These are phyloP conservation scores for Microcebus tavaratra DNA, from an alignment of 2,113 vertebrate genomes.

Conservation along the genomic window DNA sequence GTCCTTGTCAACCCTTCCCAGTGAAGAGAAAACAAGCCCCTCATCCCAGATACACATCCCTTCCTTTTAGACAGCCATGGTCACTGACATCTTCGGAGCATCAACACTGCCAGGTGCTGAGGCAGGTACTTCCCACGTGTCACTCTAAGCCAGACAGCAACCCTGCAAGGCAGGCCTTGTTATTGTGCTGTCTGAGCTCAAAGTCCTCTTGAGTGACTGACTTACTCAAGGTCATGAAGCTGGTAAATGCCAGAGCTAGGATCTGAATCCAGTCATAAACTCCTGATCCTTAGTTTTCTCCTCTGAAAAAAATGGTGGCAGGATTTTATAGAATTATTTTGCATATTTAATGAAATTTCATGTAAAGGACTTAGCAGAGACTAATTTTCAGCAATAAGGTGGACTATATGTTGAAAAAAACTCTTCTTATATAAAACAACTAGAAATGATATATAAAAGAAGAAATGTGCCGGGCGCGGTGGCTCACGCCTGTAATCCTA, in stretches of 20 bases:
- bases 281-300: background rate
- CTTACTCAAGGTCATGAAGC: background rate
- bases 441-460: conserved; percentile 1
- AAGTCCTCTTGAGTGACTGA: background rate
- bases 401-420: background rate
- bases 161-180: background rate
- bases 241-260: background rate
- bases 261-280: background rate
- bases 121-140: accelerated
- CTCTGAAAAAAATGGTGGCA: background rate
- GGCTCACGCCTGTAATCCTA: too few species aligned
- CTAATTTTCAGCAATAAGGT: conserved; percentile 22
- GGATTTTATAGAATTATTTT: background rate
- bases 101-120: background rate
- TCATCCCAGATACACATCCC: background rate
- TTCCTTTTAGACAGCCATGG: background rate
- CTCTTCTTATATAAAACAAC: background rate
- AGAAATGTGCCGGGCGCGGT: too few species aligned
- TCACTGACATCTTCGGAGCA: background rate
- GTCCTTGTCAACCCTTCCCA: background rate
- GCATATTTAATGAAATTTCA: background rate
- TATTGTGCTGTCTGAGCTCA: background rate
- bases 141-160: background rate
- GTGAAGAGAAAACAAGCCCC: background rate
- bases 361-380: background rate